phyloP scores from a whole-genome alignment of 2,797 vertebrate genomes.

The Triplophysa bombifrons region DNA sequence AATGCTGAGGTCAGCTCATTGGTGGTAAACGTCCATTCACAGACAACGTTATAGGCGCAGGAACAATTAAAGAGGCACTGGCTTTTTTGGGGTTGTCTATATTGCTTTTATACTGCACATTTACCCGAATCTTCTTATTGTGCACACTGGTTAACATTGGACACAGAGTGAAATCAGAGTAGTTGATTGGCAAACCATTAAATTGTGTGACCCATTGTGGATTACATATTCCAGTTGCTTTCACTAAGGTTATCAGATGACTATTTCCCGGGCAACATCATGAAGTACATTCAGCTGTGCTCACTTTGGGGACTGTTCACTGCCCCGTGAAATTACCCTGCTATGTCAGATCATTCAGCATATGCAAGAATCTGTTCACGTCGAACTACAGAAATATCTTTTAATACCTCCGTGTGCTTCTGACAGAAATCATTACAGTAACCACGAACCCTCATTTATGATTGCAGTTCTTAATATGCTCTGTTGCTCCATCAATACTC shows the following conservation, averaged over 20 bases:
- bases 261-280: conserved; percentile 33
- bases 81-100: conserved; percentile 65
- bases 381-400: conserved; percentile 30
- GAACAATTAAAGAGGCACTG: conserved; percentile 68
- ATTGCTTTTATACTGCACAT: conserved; percentile 64
- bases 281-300: conserved; percentile 26
- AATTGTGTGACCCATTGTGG: conserved; percentile 52
- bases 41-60: conserved; percentile 68
- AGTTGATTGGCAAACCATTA: conserved; percentile 51
- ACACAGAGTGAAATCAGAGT: conserved; percentile 35
- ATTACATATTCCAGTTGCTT: conserved; percentile 34
- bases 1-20: conserved; percentile 75
- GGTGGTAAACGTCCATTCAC: conserved; percentile 75
- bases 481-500: conserved; percentile 61
- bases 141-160: conserved; percentile 47
- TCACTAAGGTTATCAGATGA: conserved; percentile 30
- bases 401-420: neutral
- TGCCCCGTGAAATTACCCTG: conserved; percentile 39
- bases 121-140: conserved; percentile 54
- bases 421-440: conserved; percentile 39
- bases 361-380: conserved; percentile 32
- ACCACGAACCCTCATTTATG: conserved; percentile 26
- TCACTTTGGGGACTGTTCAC: conserved; percentile 32
- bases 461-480: conserved; percentile 41
- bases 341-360: conserved; percentile 24